Conservation (phyloP, 2,797 vertebrate genomes). For the Hirundo rustica region DNA sequence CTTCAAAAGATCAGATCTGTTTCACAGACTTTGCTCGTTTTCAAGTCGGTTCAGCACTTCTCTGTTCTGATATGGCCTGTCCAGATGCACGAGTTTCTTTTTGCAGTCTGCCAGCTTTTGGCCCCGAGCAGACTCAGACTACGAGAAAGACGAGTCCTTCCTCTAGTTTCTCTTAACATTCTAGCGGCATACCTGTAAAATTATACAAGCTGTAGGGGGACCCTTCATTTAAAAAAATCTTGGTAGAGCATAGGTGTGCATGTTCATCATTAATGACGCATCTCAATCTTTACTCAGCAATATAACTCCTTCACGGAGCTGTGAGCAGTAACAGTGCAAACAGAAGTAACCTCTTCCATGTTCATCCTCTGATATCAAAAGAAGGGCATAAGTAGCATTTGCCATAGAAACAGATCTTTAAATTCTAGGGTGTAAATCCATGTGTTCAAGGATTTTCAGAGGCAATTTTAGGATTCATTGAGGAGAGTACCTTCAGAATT, state of each 20-base stretch:
- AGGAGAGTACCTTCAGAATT: neutral
- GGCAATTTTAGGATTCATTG: neutral
- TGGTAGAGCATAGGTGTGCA: neutral
- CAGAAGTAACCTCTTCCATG: neutral
- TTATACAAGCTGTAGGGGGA: neutral
- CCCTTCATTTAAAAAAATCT: neutral
- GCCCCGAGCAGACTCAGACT: neutral
- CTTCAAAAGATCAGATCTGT: conserved; percentile 1
- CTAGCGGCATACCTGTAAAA: neutral
- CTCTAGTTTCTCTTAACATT: neutral
- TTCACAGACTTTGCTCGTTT: conserved; percentile 23
- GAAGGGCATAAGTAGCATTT: neutral
- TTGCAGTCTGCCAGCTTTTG: neutral
- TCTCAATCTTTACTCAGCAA: neutral
- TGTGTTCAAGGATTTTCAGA: neutral
- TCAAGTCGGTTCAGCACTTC: neutral
- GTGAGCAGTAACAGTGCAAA: neutral
- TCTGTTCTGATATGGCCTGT: neutral
- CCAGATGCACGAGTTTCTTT: neutral
- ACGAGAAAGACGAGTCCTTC: neutral
- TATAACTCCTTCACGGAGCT: neutral
- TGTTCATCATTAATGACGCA: neutral
- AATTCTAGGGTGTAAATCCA: neutral
- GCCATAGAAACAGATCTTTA: neutral
- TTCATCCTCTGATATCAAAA: neutral